Evolutionary conservation across 2,888 invertebrate genomes (phyloP).

Genomic region (Drosophila koepferae): DNA sequence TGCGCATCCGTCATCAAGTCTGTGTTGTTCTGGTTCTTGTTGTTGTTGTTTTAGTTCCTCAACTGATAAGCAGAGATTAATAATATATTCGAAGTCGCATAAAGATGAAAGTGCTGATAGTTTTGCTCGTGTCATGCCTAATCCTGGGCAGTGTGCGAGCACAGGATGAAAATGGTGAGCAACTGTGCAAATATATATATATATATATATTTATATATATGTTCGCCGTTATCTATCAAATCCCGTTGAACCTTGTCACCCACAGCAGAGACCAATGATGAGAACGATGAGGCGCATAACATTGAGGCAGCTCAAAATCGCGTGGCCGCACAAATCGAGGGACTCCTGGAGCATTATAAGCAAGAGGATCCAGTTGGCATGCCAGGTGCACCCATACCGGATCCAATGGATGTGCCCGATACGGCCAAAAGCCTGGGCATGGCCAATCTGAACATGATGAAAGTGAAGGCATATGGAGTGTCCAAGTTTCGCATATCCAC

Average conservation of each 20-base stretch:
- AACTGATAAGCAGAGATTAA: slow-evolving; percentile 62
- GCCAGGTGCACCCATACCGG: slow-evolving; percentile 92
- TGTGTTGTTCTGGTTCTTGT: slow-evolving; percentile 15
- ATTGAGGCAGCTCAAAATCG: slow-evolving; percentile 87
- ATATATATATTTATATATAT: not conserved
- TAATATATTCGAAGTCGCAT: slow-evolving; percentile 19
- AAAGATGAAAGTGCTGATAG: slow-evolving; percentile 66
- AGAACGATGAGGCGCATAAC: slow-evolving; percentile 75
- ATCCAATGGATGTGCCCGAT: slow-evolving; percentile 92
- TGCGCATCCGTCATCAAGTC: slow-evolving; percentile 21
- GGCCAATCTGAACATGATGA: slow-evolving; percentile 89
- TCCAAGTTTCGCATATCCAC: slow-evolving; percentile 91
- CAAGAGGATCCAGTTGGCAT: slow-evolving; percentile 92
- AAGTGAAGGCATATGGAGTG: slow-evolving; percentile 90
- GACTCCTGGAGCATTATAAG: slow-evolving; percentile 91
- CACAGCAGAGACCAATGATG: slow-evolving; percentile 26
- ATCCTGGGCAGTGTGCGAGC: slow-evolving; percentile 21
- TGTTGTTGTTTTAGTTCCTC: slow-evolving; percentile 16
- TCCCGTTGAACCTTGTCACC: slow-evolving; percentile 41
- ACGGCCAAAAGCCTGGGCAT: slow-evolving; percentile 90
- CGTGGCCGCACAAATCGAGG: slow-evolving; percentile 90
- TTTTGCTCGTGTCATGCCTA: slow-evolving; percentile 46
- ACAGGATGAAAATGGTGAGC: slow-evolving; percentile 62
- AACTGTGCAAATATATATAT: not conserved
- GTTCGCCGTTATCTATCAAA: not conserved